These are phyloP conservation scores for Chloropsis hardwickii DNA, from an alignment of 2,113 vertebrate species.

Conservation along the genomic window DNA sequence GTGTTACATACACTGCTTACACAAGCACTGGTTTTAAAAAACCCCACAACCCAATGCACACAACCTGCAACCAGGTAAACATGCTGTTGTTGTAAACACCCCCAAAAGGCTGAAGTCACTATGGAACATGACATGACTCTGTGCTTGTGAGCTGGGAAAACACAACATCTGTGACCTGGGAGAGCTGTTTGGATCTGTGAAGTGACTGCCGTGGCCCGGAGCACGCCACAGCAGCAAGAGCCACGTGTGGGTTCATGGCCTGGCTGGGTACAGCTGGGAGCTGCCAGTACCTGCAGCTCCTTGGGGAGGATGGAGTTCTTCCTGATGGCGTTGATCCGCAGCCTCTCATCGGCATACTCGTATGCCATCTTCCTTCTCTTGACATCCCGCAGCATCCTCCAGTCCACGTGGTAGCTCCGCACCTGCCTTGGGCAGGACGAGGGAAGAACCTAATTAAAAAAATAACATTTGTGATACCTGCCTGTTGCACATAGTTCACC, in stretches of 20 bases:
- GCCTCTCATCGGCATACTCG: slow-evolving; percentile 86
- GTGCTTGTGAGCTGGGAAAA: background rate
- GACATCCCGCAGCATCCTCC: slow-evolving; percentile 93
- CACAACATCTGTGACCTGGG: fast-evolving
- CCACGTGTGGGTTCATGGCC: fast-evolving
- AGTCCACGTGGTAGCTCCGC: slow-evolving; percentile 87
- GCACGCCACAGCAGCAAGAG: background rate
- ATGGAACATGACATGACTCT: fast-evolving
- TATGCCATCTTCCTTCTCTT: slow-evolving; percentile 89
- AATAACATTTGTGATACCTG: fast-evolving
- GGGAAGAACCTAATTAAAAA: slow-evolving; percentile 23
- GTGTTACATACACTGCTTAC: background rate
- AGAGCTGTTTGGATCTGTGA: fast-evolving
- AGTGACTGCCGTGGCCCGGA: fast-evolving
- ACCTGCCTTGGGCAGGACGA: slow-evolving; percentile 60
- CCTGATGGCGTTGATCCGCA: slow-evolving; percentile 90
- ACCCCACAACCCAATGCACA: fast-evolving
- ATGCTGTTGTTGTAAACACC: background rate
- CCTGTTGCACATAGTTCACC: fast-evolving
- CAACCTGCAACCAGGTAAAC: fast-evolving
- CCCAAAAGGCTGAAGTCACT: background rate
- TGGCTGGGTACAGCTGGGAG: background rate
- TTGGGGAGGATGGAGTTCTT: slow-evolving; percentile 92
- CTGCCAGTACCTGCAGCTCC: slow-evolving; percentile 83
- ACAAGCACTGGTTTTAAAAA: background rate